Conservation (phyloP, 1,140 invertebrate species). For the Bombus impatiens region DNA sequence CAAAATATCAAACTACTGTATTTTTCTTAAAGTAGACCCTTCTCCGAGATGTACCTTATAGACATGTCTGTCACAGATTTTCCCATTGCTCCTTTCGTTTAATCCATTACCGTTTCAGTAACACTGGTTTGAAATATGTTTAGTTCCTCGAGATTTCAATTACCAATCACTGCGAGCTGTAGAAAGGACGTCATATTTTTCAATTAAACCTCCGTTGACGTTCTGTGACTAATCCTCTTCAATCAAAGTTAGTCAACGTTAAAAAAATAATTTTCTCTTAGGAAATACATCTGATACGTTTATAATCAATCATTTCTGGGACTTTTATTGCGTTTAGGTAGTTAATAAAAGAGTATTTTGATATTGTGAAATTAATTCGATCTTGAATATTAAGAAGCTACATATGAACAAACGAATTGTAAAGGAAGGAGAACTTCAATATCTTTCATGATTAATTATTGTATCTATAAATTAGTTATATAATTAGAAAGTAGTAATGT, state of each 20-base stretch:
- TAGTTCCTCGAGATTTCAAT: constrained; percentile 11
- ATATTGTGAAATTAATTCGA: too few relatives aligned
- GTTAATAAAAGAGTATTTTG: too few relatives aligned
- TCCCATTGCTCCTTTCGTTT: neutral
- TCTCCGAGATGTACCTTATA: neutral
- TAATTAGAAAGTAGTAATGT: too few relatives aligned
- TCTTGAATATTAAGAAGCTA: too few relatives aligned
- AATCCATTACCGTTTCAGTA: neutral
- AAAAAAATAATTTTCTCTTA: neutral
- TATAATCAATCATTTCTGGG: too few relatives aligned
- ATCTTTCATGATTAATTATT: too few relatives aligned
- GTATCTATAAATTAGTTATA: too few relatives aligned
- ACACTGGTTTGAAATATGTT: neutral
- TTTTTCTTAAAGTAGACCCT: neutral
- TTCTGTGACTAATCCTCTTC: neutral
- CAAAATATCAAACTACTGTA: neutral
- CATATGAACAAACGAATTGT: too few relatives aligned
- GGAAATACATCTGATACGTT: too few relatives aligned
- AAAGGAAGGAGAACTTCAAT: too few relatives aligned
- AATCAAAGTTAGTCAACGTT: neutral
- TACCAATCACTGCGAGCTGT: neutral
- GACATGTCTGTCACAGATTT: neutral
- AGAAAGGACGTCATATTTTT: neutral
- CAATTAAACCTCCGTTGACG: constrained; percentile 5
- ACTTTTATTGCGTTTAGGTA: too few relatives aligned